Base-by-base conservation (phyloP, 2,888 invertebrate genomes). In the Busseola fusca region DNA sequence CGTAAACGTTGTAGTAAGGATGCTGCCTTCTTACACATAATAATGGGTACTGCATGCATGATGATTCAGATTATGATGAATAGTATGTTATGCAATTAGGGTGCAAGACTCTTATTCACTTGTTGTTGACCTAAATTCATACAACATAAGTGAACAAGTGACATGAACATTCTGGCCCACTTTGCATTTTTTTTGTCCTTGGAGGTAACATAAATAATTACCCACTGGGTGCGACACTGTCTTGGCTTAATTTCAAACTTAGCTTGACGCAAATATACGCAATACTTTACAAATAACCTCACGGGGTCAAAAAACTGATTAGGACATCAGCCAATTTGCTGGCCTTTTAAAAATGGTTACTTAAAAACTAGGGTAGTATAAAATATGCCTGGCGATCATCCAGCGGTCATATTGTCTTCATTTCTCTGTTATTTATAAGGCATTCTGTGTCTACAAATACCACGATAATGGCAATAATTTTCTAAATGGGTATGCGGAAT, bases 261-360 rank as follows among this genome's bases (percentile, higher is more conserved):
- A 58, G 12, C 50, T 56, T 48, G 45, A 66, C 65, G 40, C n/a
- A 58, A 66, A 78, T 50, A 57, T 21, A 42, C 16, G 30, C 50
- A 34, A 66, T 21, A 54, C 12, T 48, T 52, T 50, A 34, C n/a
- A 37, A 60, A 63, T n/a, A 45, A 63, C 52, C 54, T n/a, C 40
- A 52, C 18, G 62, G 64, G 78, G 70, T 80, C 78, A 81, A 84
- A 76, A 63, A 70, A 67, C 78, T 74, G 50, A 79, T 81, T 83
- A 72, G 76, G 77, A 71, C 40, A 10, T 12, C n/a, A 74, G 76
- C 85, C 81, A 78, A 75, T 70, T 63, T 68, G 64, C 27, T 67
- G 52, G 48, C 34, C 45, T 57, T 60, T 74, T 60, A 69, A 76
- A 76, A 83, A 69, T 60, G 12, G 37, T 50, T 48, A 67, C 62